These are phyloP conservation scores for Acanthococcus lagerstroemiae DNA, from an alignment of 2,888 invertebrate species.

Conservation along the genomic window DNA sequence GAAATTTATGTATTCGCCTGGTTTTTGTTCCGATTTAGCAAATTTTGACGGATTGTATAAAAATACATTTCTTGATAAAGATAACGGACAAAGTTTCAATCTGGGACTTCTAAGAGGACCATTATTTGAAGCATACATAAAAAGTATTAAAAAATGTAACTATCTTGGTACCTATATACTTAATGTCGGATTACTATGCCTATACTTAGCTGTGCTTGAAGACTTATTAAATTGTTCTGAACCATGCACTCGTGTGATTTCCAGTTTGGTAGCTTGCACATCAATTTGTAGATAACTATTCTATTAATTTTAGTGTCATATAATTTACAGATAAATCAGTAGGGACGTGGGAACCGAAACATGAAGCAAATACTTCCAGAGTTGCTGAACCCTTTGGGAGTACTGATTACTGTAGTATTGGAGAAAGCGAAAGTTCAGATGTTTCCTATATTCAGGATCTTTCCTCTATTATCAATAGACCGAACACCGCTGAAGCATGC, in stretches of 20 bases:
- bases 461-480: background rate
- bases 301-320: background rate
- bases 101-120: conserved; percentile 15
- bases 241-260: too few relatives aligned
- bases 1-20: background rate
- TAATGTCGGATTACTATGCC: too few relatives aligned
- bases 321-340: conserved; percentile 6
- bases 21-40: background rate
- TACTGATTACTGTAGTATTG: conserved; percentile 16
- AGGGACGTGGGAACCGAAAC: conserved; percentile 5
- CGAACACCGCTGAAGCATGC: background rate
- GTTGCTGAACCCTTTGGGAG: background rate
- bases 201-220: too few relatives aligned
- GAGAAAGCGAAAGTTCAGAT: conserved; percentile 29
- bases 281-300: too few relatives aligned
- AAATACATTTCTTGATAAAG: conserved; percentile 8
- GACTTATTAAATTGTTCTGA: too few relatives aligned
- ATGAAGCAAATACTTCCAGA: background rate
- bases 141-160: conserved; percentile 14
- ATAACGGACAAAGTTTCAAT: background rate
- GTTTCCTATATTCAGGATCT: conserved; percentile 14
- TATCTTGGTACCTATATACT: background rate
- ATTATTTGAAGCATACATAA: conserved; percentile 5
- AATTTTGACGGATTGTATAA: conserved; percentile 14
- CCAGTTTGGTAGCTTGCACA: too few relatives aligned